phyloP scores from a whole-genome alignment of 2,888 invertebrate genomes.

The Bellardia bayeri region DNA sequence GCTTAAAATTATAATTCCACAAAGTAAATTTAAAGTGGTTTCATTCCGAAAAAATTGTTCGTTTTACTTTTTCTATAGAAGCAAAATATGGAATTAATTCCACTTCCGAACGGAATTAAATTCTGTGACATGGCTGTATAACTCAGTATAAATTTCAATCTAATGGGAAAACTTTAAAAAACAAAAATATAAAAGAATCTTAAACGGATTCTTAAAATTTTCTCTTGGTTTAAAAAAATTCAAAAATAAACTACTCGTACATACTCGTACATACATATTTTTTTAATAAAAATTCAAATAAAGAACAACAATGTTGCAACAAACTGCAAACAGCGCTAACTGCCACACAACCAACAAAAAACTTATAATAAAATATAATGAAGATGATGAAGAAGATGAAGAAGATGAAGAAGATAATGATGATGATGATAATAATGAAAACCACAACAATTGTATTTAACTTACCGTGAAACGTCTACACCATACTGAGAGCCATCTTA shows the following conservation, averaged over 20 bases:
- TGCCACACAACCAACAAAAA: slow-evolving; percentile 8
- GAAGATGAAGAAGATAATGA: not conserved
- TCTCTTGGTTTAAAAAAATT: no score
- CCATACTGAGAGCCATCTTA: slow-evolving; percentile 97
- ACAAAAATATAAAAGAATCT: not conserved
- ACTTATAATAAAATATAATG: slow-evolving; percentile 40
- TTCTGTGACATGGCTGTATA: no score
- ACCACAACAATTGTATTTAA: slow-evolving; percentile 61
- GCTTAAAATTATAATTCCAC: no score
- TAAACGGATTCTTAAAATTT: not conserved
- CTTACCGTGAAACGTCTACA: slow-evolving; percentile 93
- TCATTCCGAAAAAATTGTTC: no score
- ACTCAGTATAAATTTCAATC: not conserved
- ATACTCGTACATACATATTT: no score
- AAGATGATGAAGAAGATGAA: slow-evolving; percentile 40
- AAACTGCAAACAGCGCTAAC: not conserved
- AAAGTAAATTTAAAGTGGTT: no score
- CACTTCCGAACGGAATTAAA: no score
- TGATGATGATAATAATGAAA: slow-evolving; percentile 38
- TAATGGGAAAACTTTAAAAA: not conserved
- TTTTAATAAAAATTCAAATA: not conserved
- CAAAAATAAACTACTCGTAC: no score
- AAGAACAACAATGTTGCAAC: not conserved
- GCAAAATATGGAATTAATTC: no score
- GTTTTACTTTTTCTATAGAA: no score